Base-by-base conservation (phyloP, 1,140 invertebrate species). In the Heliconius nattereri region DNA sequence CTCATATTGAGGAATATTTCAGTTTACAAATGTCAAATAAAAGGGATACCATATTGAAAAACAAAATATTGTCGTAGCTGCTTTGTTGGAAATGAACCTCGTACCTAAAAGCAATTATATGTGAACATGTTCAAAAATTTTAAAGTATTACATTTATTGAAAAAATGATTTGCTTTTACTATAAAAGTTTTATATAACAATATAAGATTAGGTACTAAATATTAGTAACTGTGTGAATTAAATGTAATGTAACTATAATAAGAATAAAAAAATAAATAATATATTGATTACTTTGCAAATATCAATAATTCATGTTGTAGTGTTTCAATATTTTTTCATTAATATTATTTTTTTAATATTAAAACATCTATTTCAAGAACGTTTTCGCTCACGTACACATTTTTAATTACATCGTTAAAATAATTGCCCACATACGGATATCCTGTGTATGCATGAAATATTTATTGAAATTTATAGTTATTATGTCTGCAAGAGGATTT, bases 1-100 rank as follows among this genome's bases (percentile, higher is more conserved):
- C 74, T 75, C 74, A 75, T 60, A 66, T 60, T 66, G 37, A 75
- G 23, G 20, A 71, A 75, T 23, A 60, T 77, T 84, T 79, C 54
- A 81, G 19, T 70, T 79, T 81, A 78, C 9, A 66, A 11, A 45
- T 45, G 40, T 60, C n/a, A 60, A 60, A 60, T 60, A 60, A 26
- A 66, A 13, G 9, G 13, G 5, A 29, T 29, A 29, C 26, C 60
- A 29, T 66, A 29, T 66, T 66, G 9, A 26, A 60, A 60, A 60
- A 7, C 20, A 29, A 66, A 66, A 26, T 29, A 29, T 29, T 66
- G 16, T 29, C 9, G 60, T 29, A 26, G 13, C 29, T 13, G 26
- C 60, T 66, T 66, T 29, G 60, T 29, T 11, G 60, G 23, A 29
- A 66, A 29, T 29, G 3, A 16, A 66, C 9, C 60, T 66, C 26